These are phyloP conservation scores for Orius insidiosus DNA, from an alignment of 1,140 invertebrate species.

Conservation along the genomic window DNA sequence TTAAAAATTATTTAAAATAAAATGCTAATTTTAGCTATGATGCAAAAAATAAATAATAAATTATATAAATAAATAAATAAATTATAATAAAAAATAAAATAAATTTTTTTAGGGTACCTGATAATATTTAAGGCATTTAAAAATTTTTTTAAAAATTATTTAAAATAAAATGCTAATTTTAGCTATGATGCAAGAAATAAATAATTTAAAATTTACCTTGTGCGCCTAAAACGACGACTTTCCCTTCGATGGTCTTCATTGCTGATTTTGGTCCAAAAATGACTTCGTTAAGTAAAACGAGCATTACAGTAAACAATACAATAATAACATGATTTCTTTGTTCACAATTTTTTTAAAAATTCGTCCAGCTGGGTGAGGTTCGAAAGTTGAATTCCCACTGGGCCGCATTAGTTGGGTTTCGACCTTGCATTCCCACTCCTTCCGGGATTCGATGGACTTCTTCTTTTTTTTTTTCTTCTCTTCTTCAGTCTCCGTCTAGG, in stretches of 20 bases:
- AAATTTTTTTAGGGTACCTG: constrained; percentile 8
- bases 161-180: not conserved
- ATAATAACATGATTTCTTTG: too few species aligned
- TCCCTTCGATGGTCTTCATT: constrained; percentile 61
- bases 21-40: constrained; percentile 2
- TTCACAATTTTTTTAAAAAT: too few species aligned
- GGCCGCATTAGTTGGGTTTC: too few species aligned
- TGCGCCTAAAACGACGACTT: constrained; percentile 63
- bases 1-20: not conserved
- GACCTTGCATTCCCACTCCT: too few species aligned
- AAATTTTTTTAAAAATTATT: not conserved
- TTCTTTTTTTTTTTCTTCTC: too few species aligned
- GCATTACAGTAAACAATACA: too few species aligned
- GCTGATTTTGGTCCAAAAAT: not conserved
- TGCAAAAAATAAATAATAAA: constrained; percentile 1
- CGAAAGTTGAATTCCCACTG: too few species aligned
- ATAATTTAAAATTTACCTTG: constrained; percentile 40
- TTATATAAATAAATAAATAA: constrained; percentile 5
- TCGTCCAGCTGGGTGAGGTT: too few species aligned
- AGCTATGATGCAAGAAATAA: too few species aligned
- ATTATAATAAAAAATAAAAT: constrained; percentile 18
- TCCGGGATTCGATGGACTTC: too few species aligned
- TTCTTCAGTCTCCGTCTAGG: too few species aligned
- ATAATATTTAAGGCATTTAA: constrained; percentile 1
- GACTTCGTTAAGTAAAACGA: too few species aligned